A percentile compares a stretch with the other conserved stretches of the same genome.
These are phyloP conservation scores for Eupithecia subumbrata DNA, from an alignment of 2,888 invertebrate species.

Conservation along the genomic window DNA sequence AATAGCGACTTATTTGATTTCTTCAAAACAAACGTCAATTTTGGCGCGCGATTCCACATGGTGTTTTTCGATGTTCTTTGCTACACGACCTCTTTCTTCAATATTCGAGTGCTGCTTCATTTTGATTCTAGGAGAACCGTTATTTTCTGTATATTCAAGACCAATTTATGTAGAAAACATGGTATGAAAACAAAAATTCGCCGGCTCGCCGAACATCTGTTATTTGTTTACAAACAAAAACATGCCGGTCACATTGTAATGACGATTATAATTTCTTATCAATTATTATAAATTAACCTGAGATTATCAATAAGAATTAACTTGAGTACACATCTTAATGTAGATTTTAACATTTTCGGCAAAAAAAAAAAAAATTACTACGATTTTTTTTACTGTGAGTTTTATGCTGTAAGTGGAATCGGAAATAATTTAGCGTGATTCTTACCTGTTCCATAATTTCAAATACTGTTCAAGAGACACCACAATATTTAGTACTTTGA, in stretches of 20 bases:
- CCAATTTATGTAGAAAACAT: conserved; percentile 49
- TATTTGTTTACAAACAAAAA: conserved; percentile 82
- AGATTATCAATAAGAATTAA: neutral
- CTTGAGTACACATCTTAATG: neutral
- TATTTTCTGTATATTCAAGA: conserved; percentile 48
- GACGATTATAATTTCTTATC: conserved; percentile 8
- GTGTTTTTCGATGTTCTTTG: conserved; percentile 53
- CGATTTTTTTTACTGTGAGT: neutral
- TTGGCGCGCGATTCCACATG: conserved; percentile 77
- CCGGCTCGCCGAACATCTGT: conserved; percentile 69
- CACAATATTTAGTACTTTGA: neutral
- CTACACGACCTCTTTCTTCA: conserved; percentile 46
- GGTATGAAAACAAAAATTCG: conserved; percentile 44
- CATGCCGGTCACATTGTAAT: conserved; percentile 62
- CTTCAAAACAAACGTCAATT: conserved; percentile 58
- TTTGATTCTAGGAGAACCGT: conserved; percentile 42
- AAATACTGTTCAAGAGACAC: neutral
- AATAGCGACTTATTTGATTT: neutral
- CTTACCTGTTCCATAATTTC: neutral
- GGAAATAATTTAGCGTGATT: neutral
- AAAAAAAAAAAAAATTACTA: neutral
- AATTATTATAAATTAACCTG: conserved; percentile 2
- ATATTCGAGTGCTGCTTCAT: conserved; percentile 50
- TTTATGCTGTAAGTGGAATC: neutral
- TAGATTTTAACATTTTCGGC: neutral